Conservation (phyloP, 2,888 invertebrate species). For the Oasisia sp. region DNA sequence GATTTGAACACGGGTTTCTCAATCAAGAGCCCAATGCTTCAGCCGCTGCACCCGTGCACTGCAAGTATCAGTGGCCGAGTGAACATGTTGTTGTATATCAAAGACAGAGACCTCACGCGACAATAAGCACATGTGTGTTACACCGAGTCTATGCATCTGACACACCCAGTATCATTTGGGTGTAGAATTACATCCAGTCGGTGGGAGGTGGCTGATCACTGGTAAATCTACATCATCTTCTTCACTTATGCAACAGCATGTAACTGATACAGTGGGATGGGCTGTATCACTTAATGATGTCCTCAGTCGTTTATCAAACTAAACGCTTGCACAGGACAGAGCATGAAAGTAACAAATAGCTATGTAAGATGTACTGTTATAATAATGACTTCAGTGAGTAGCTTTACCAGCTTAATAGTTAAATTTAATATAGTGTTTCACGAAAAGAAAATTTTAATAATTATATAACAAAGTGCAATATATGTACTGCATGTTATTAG, state of each 20-base stretch:
- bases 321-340: neutral
- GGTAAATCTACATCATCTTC: neutral
- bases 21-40: too few relatives aligned
- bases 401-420: neutral
- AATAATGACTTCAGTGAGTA: neutral
- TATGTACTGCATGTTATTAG: too few relatives aligned
- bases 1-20: too few relatives aligned
- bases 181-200: neutral
- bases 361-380: neutral
- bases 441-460: too few relatives aligned
- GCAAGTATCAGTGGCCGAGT: too few relatives aligned
- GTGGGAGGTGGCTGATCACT: neutral
- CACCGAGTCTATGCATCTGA: neutral
- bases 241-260: neutral
- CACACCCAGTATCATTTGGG: neutral
- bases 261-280: constrained; percentile 13
- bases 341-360: neutral
- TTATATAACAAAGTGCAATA: too few relatives aligned
- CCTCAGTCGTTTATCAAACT: neutral
- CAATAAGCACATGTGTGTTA: neutral
- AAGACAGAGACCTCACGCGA: neutral
- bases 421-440: too few relatives aligned
- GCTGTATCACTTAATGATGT: neutral
- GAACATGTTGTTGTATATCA: neutral
- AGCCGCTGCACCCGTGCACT: too few relatives aligned